Evolutionary conservation across 2,113 vertebrate species (phyloP).

Genomic region (Recurvirostra avosetta): DNA sequence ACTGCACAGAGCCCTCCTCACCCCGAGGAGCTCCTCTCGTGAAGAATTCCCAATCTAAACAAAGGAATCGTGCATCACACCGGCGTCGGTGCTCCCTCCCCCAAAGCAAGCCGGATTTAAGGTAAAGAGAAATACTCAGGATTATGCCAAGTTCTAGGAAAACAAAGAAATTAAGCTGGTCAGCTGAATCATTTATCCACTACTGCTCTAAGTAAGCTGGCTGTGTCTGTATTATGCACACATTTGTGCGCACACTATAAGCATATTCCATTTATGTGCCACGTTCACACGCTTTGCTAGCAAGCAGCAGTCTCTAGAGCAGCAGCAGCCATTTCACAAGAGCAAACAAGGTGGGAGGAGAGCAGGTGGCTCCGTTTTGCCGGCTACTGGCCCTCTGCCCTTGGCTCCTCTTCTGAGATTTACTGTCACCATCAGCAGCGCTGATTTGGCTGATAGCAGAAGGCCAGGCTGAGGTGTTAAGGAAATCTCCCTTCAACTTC

Average conservation of each 20-base stretch:
- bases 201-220: neutral
- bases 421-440: neutral
- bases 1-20: neutral
- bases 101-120: neutral
- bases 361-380: slow-evolving; percentile 38
- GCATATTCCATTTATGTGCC: fast-evolving
- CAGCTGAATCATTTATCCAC: neutral
- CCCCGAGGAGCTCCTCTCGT: neutral
- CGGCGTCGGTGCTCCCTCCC: neutral
- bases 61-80: neutral
- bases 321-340: slow-evolving; percentile 33
- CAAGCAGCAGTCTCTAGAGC: neutral
- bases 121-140: neutral
- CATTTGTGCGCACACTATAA: fast-evolving
- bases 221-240: fast-evolving
- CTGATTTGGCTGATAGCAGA: neutral
- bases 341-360: slow-evolving; percentile 34
- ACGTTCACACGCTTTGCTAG: neutral
- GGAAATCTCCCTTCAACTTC: neutral
- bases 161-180: slow-evolving; percentile 7
- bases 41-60: slow-evolving; percentile 37
- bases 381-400: slow-evolving; percentile 43
- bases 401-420: neutral
- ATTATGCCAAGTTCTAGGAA: neutral
- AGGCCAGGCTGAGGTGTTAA: neutral